Percentiles rank a stretch among this genome's conserved stretches.
Evolutionary conservation across 2,797 vertebrate genomes (phyloP).

Genomic region (Poecilia picta): DNA sequence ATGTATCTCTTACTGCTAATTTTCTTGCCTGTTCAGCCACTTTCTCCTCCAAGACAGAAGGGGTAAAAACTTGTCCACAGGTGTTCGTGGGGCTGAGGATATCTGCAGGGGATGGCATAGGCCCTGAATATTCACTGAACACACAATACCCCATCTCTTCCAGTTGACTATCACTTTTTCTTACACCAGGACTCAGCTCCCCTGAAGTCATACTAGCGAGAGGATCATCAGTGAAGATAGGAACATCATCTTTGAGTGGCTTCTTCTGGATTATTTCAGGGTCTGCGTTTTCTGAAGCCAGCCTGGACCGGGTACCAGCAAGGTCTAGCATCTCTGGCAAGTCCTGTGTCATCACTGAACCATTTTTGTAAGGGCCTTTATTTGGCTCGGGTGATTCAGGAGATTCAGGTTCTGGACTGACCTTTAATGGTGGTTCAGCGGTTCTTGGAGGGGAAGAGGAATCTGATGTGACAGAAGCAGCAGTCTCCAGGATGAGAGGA

Average conservation of each 20-base stretch:
- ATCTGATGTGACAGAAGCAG: slow-evolving; percentile 77
- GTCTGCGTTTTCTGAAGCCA: slow-evolving; percentile 90
- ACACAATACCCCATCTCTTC: slow-evolving; percentile 99
- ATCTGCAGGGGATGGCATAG: slow-evolving; percentile 94
- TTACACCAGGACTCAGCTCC: slow-evolving; percentile 72
- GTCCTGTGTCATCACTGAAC: slow-evolving; percentile 91
- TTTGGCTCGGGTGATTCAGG: slow-evolving; percentile 84
- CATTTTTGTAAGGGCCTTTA: slow-evolving; percentile 90
- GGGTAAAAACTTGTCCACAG: slow-evolving; percentile 77
- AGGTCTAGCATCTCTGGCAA: slow-evolving; percentile 98
- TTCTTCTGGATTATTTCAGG: slow-evolving; percentile 85
- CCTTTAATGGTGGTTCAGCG: slow-evolving; percentile 55
- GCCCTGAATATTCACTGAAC: slow-evolving; percentile 98
- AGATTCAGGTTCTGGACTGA: slow-evolving; percentile 80
- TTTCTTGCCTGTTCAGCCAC: slow-evolving; percentile 72
- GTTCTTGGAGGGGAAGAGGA: slow-evolving; percentile 77
- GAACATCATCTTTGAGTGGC: slow-evolving; percentile 82
- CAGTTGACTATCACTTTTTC: slow-evolving; percentile 89
- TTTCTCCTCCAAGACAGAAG: slow-evolving; percentile 79
- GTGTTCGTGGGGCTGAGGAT: slow-evolving; percentile 80
- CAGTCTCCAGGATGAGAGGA: slow-evolving; percentile 82
- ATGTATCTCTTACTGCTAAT: slow-evolving; percentile 70
- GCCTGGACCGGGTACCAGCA: slow-evolving; percentile 88
- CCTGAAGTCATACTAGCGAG: slow-evolving; percentile 76
- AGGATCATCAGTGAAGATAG: slow-evolving; percentile 71